Evolutionary conservation across 1,140 invertebrate species (phyloP), one percentile per base, ranked within the genome.

Genomic region (Zaprionus gabonicus): DNA sequence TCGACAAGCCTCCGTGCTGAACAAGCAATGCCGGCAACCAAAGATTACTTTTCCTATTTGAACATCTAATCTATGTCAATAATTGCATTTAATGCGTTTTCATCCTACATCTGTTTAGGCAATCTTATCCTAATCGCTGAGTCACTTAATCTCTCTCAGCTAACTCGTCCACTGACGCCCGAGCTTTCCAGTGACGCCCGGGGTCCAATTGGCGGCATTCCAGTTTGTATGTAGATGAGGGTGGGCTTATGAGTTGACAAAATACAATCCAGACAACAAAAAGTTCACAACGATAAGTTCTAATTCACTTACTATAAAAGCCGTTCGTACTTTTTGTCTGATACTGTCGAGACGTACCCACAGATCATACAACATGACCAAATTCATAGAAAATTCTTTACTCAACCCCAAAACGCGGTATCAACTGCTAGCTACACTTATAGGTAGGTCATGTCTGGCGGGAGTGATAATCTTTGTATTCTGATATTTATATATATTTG

Each of bases 391-490:
- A 6, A 73, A 79, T 41, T 87, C 80, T 0, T 57, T 88, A 28
- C 27, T 84, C 13, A 49, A 60, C 34, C 31, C 36, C 0, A 55
- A 55, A 13, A 84, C 86, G 7, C 81, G 91, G 9, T 83, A 80
- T 31, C 91, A 92, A 38, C 63, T 92, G 4, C 44, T 92, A 36
- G 83, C 84, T 17, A 91, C 91, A 2, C 10, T 91, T 0, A 81
- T 83, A 56, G 91, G 91, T 91, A 23, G 71, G 77, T 7, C 46
- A 25, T 23, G 20, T 25, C 20, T 12, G 0, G 10, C 25, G 46
- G 3, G 13, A 15, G 0, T 3, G 7, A 4, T 12, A 2, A 12
- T 23, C 7, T 49, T 3, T 10, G 3, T 17, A 17, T n/a, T 44
- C 41, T 44, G 20, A 49, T 23, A 10, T 4, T 5, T 23, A 23